Percentiles rank a stretch among this genome's conserved stretches.
phyloP scores from a whole-genome alignment of 2,888 invertebrate genomes.

The Hemicrepidius hirtus region DNA sequence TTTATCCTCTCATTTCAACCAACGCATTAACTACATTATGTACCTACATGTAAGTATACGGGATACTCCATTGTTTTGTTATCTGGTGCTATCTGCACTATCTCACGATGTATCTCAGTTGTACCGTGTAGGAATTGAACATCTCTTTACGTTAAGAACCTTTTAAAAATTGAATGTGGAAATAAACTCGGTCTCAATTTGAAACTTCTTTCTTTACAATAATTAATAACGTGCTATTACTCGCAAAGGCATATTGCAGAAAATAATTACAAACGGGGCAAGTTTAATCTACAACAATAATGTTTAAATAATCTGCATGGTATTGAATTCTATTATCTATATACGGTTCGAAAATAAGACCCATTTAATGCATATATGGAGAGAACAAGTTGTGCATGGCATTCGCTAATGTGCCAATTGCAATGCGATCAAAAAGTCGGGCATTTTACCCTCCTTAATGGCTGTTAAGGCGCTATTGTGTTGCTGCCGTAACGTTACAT shows the following conservation, averaged over 20 bases:
- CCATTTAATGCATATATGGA: conserved; percentile 52
- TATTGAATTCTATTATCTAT: conserved; percentile 49
- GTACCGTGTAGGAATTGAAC: conserved; percentile 37
- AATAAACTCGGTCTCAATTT: too few relatives aligned
- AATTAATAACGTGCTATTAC: conserved; percentile 27
- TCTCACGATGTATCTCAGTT: conserved; percentile 45
- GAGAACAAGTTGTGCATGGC: conserved; percentile 54
- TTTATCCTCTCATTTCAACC: conserved; percentile 64
- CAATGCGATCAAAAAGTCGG: conserved; percentile 52
- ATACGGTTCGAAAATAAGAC: conserved; percentile 42
- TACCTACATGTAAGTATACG: conserved; percentile 43
- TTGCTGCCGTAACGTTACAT: conserved; percentile 52
- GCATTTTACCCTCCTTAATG: conserved; percentile 50
- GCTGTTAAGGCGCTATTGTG: conserved; percentile 51
- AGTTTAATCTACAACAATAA: not conserved
- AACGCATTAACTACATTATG: conserved; percentile 58
- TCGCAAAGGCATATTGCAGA: conserved; percentile 7
- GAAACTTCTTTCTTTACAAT: too few relatives aligned
- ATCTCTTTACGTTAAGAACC: conserved; percentile 23
- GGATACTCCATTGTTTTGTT: conserved; percentile 49
- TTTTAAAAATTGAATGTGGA: too few relatives aligned
- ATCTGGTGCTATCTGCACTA: conserved; percentile 50
- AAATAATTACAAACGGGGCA: conserved; percentile 34
- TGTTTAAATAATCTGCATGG: conserved; percentile 47
- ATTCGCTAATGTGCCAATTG: conserved; percentile 59